Conservation (phyloP, 64 coral and sea anemone species). For the Anthopleura sola region DNA sequence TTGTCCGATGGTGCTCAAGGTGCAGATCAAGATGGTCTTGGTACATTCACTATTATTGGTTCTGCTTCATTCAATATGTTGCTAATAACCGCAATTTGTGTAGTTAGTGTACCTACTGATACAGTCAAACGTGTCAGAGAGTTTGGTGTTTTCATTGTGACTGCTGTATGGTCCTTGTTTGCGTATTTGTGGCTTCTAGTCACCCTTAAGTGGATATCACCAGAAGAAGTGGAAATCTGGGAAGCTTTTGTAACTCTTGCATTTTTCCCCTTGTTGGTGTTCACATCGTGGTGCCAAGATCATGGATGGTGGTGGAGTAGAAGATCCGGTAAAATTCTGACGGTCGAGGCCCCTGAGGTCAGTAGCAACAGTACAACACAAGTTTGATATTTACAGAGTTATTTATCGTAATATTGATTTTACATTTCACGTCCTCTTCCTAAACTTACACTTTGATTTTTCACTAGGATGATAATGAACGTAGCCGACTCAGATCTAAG, state of each 20-base stretch:
- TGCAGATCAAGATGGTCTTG: conserved; percentile 75
- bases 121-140: conserved; percentile 72
- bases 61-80: conserved; percentile 91
- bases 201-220: conserved; percentile 63
- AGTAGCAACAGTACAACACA: conserved; percentile 39
- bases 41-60: conserved; percentile 82
- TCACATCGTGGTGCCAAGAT: conserved; percentile 80
- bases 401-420: neutral
- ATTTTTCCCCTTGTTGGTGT: conserved; percentile 76
- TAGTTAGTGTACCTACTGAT: conserved; percentile 61
- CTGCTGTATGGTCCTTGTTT: conserved; percentile 82
- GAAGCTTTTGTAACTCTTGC: conserved; percentile 78
- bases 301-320: conserved; percentile 80
- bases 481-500: neutral
- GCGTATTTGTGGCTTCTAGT: conserved; percentile 85
- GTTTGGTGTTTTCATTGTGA: conserved; percentile 80
- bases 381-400: neutral
- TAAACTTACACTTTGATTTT: neutral
- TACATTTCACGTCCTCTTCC: too few species aligned
- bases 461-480: neutral
- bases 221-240: conserved; percentile 77
- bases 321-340: conserved; percentile 42
- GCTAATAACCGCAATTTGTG: conserved; percentile 82
- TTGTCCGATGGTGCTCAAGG: neutral
- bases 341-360: conserved; percentile 73